Base-by-base conservation (phyloP, 2,113 vertebrate species). In the Microtus richardsoni region DNA sequence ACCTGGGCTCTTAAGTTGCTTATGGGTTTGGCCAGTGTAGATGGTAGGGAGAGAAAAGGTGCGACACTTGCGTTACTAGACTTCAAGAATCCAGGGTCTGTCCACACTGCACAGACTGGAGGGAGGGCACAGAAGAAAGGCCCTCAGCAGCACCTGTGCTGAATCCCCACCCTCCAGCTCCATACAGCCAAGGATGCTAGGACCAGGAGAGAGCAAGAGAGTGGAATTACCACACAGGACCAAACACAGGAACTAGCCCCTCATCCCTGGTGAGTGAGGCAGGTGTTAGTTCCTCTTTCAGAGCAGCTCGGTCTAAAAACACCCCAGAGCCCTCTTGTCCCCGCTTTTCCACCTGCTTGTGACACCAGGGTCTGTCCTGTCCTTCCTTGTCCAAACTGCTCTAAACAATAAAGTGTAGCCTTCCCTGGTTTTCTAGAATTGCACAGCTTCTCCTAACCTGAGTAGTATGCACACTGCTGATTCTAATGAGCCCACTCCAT, bases 111-210 rank as follows among this genome's bases (percentile, higher is more conserved):
- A 28, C 22, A 44, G 11, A 41, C 21, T 10, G 22, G 36, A 71
- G 70, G n/a, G 21, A 4, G 6, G 44, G 26, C 2, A 11, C 7
- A 14, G 0, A 2, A 44, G 84, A n/a, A 60, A 52, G 4, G 8
- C 19, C 30, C 22, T 30, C 21, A 44, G 1, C 66, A 14, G 1
- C 47, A 26, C 44, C 60, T 8, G 66, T 24, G 24, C 36, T 21
- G 28, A 26, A 7, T 84, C 39, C 0, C 33, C 8, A 7, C 16
- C 36, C 24, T 89, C 30, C 28, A 17, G 6, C 74, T 73, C 36
- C 77, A 75, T 7, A 54, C 8, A 28, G 54, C 7, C 0, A 0
- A 21, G 79, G 41, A 30, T 52, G n/a, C 13, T 39, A 3, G 13
- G 28, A 54, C n/a, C 8, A 58, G 17, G 5, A 58, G 44, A 89